Conservation (phyloP, 2,888 invertebrate genomes). For the Gandaritis pyraliata region DNA sequence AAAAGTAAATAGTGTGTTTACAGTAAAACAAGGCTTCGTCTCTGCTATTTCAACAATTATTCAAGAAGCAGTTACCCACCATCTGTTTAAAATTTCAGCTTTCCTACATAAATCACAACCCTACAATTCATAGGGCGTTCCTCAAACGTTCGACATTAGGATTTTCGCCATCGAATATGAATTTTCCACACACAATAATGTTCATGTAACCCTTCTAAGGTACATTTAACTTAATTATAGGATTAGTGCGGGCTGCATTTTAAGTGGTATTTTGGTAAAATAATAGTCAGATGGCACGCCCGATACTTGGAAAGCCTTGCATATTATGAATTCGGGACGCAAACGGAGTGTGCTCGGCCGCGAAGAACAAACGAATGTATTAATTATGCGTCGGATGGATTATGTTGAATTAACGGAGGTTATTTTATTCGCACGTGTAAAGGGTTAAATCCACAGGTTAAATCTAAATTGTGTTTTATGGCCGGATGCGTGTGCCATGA, state of each 20-base stretch:
- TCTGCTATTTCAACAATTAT: constrained; percentile 22
- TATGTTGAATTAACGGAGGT: constrained; percentile 68
- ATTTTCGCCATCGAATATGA: constrained; percentile 77
- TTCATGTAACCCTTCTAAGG: constrained; percentile 66
- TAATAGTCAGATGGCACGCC: constrained; percentile 83
- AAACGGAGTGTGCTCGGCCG: constrained; percentile 66
- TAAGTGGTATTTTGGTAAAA: constrained; percentile 83
- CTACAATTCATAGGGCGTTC: constrained; percentile 71
- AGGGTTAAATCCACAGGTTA: constrained; percentile 33
- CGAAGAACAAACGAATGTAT: constrained; percentile 80
- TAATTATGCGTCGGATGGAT: constrained; percentile 79
- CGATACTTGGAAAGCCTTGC: constrained; percentile 79
- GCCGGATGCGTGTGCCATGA: neutral
- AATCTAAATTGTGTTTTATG: constrained; percentile 10
- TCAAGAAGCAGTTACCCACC: constrained; percentile 25
- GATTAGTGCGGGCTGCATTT: constrained; percentile 77
- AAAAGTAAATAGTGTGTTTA: no score
- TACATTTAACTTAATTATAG: constrained; percentile 83
- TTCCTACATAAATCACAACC: constrained; percentile 63
- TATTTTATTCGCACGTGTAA: constrained; percentile 56
- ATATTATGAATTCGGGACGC: constrained; percentile 81
- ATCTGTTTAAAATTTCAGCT: constrained; percentile 37
- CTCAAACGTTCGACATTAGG: constrained; percentile 57
- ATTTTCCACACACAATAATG: constrained; percentile 73
- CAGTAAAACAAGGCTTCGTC: constrained; percentile 1